A percentile compares a stretch with the other conserved stretches of the same genome.
These are phyloP conservation scores for Thysanoteuthis rhombus DNA, from an alignment of 2,888 invertebrate species.

Conservation along the genomic window DNA sequence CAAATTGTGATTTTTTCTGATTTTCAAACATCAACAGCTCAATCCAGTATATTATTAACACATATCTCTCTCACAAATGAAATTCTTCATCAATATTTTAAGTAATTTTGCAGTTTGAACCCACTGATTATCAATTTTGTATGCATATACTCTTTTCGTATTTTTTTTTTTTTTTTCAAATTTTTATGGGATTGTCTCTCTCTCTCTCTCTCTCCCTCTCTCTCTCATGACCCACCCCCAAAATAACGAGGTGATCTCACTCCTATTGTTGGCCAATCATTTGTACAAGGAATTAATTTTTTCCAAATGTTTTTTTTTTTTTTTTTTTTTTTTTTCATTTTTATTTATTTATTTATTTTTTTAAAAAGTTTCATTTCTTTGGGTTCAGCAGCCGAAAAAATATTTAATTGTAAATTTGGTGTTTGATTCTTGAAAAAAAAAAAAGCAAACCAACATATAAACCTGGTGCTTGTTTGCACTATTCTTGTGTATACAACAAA, in stretches of 20 bases:
- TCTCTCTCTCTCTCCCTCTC: background rate
- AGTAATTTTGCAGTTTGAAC: background rate
- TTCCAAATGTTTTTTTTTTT: background rate
- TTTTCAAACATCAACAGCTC: background rate
- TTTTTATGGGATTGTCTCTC: background rate
- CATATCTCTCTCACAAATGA: background rate
- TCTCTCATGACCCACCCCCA: no score
- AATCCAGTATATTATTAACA: conserved; percentile 12
- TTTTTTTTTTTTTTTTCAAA: background rate
- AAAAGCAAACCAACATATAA: background rate
- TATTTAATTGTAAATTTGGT: background rate
- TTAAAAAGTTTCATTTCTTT: background rate
- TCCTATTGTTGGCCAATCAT: background rate
- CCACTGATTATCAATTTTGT: background rate
- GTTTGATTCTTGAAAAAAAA: background rate
- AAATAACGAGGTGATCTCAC: background rate
- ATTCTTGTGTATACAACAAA: background rate
- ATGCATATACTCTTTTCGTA: background rate
- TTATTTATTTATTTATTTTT: background rate
- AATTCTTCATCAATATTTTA: background rate
- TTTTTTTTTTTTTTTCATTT: background rate
- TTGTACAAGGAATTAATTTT: conserved; percentile 12
- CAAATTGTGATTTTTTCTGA: background rate
- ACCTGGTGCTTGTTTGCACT: conserved; percentile 12
- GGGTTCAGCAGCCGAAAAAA: background rate